These are phyloP conservation scores for Andrena hattorfiana DNA, from an alignment of 2,888 invertebrate genomes.

Conservation along the genomic window DNA sequence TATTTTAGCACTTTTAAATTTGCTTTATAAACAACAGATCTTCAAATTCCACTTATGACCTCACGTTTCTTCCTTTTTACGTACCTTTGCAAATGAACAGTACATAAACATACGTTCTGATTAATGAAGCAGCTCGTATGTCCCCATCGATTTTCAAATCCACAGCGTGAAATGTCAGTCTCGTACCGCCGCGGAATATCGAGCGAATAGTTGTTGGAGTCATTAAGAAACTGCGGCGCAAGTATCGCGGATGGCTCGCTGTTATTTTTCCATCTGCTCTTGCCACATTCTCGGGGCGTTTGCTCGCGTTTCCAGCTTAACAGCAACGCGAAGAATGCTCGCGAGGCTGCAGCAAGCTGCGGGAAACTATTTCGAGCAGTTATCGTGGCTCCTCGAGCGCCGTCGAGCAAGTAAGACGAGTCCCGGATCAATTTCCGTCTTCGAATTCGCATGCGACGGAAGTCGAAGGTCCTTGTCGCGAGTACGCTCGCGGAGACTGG, in stretches of 20 bases:
- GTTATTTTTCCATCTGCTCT: constrained; percentile 24
- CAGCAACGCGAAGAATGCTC: constrained; percentile 17
- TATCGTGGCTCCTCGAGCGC: constrained; percentile 26
- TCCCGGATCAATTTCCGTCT: constrained; percentile 7
- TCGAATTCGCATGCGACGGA: not conserved
- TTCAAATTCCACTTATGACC: no score
- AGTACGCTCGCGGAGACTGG: no score
- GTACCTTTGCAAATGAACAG: no score
- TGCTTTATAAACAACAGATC: no score
- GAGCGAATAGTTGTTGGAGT: constrained; percentile 6
- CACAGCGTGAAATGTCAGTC: no score
- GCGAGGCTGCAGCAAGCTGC: constrained; percentile 2
- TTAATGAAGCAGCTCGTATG: no score
- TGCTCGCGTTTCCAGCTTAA: constrained; percentile 30
- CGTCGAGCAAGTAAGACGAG: not conserved
- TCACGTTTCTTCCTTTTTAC: no score
- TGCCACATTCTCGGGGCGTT: constrained; percentile 29
- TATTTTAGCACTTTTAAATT: no score
- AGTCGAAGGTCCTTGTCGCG: no score
- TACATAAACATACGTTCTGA: no score
- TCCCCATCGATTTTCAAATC: no score
- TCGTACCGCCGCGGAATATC: no score
- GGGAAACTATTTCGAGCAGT: constrained; percentile 37
- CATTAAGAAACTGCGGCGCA: constrained; percentile 9
- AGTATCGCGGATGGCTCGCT: not conserved